Conservation (phyloP, 2,888 invertebrate genomes). For the Apotomis capreana region DNA sequence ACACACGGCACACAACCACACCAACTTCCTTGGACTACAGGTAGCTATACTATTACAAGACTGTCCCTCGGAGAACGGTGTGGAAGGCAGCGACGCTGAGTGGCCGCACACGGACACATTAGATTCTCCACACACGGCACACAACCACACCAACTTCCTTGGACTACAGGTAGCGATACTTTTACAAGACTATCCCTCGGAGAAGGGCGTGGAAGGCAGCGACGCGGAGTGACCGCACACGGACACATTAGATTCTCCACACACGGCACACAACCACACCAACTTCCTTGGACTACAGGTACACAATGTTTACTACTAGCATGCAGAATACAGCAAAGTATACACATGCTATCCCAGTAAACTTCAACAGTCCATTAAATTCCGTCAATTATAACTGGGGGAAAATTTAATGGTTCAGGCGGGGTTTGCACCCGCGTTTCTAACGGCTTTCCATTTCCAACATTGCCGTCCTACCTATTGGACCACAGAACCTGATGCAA, state of each 20-base stretch:
- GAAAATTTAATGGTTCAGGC: too few species aligned
- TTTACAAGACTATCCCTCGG: constrained; percentile 77
- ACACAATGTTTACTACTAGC: too few species aligned
- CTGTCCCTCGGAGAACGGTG: constrained; percentile 82
- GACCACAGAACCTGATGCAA: too few species aligned
- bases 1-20: too few species aligned
- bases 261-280: constrained; percentile 82
- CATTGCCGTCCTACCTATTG: too few species aligned
- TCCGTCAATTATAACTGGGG: too few species aligned
- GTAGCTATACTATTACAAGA: constrained; percentile 54
- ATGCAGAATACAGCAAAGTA: too few species aligned
- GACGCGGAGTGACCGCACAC: constrained; percentile 88
- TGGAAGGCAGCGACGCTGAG: constrained; percentile 83
- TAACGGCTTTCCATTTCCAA: too few species aligned
- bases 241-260: constrained; percentile 80
- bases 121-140: constrained; percentile 84
- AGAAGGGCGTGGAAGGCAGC: constrained; percentile 80
- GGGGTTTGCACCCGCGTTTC: too few species aligned
- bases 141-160: constrained; percentile 82
- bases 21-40: too few species aligned
- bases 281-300: constrained; percentile 83
- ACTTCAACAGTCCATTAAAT: too few species aligned
- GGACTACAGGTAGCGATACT: constrained; percentile 72
- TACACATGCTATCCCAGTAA: too few species aligned
- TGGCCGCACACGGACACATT: constrained; percentile 85